Evolutionary conservation across 2,888 invertebrate genomes (phyloP).

Genomic region (Cremastobaeus sp.): DNA sequence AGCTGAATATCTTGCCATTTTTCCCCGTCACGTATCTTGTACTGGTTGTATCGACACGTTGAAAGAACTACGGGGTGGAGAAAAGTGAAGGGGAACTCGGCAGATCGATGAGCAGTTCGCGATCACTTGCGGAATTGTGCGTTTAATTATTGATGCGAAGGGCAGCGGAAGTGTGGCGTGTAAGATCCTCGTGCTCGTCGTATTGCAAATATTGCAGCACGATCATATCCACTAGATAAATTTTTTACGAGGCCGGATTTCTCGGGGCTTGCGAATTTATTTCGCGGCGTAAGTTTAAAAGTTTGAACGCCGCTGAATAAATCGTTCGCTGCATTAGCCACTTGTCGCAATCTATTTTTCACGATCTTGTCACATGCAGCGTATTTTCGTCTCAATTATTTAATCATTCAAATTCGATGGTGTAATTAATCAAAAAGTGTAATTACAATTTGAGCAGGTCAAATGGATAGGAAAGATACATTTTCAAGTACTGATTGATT

Average conservation of each 20-base stretch:
- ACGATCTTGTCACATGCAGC: conserved; percentile 16
- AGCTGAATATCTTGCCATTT: not conserved
- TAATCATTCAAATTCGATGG: conserved; percentile 8
- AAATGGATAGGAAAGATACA: not conserved
- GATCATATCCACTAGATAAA: conserved; percentile 22
- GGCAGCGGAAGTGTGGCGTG: not conserved
- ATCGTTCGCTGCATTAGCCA: conserved; percentile 6
- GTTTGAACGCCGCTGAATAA: conserved; percentile 4
- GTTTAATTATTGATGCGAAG: conserved; percentile 39
- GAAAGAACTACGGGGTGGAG: not conserved
- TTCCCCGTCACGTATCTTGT: not conserved
- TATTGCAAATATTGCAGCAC: conserved; percentile 15
- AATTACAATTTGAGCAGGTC: conserved; percentile 9
- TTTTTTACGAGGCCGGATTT: conserved; percentile 20
- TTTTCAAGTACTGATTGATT: too few relatives aligned
- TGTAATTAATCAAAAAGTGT: conserved; percentile 25
- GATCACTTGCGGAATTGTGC: conserved; percentile 36
- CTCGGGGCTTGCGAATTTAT: conserved; percentile 9
- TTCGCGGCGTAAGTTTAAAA: conserved; percentile 3
- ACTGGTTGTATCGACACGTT: not conserved
- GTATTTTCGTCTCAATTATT: conserved; percentile 8
- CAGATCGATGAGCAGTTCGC: conserved; percentile 12
- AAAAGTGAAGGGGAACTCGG: not conserved
- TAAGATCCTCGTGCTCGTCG: not conserved
- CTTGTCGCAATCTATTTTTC: conserved; percentile 25